phyloP scores from a whole-genome alignment of 2,888 invertebrate genomes.

The Drosophila falleni region DNA sequence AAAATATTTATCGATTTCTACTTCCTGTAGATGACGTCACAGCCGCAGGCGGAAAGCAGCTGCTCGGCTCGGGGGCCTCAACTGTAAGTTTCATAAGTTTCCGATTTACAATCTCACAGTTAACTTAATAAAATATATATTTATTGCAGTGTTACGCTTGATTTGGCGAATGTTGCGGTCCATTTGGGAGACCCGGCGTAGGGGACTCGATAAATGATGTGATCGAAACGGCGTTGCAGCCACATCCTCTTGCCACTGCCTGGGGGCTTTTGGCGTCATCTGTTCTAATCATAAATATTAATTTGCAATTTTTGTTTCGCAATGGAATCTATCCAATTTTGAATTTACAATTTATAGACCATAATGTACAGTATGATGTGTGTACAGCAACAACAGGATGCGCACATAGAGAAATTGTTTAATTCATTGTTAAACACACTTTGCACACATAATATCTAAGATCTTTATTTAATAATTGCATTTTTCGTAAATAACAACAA shows the following conservation, averaged over 20 bases:
- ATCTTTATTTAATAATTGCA: slow-evolving; percentile 61
- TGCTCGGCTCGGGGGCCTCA: slow-evolving; percentile 46
- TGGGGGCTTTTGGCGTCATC: slow-evolving; percentile 63
- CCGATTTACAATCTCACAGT: neutral
- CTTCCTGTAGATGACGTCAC: slow-evolving; percentile 73
- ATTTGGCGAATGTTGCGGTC: slow-evolving; percentile 26
- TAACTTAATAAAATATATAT: neutral
- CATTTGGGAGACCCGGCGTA: slow-evolving; percentile 26
- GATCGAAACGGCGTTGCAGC: slow-evolving; percentile 9
- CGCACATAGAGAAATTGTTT: slow-evolving; percentile 48
- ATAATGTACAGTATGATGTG: slow-evolving; percentile 72
- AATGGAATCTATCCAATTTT: slow-evolving; percentile 66
- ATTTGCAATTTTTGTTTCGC: slow-evolving; percentile 64
- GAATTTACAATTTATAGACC: slow-evolving; percentile 63
- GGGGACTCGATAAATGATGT: slow-evolving; percentile 5
- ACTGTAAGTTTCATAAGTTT: slow-evolving; percentile 45
- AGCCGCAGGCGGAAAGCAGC: slow-evolving; percentile 45
- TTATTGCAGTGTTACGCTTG: slow-evolving; percentile 44
- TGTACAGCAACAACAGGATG: slow-evolving; percentile 32
- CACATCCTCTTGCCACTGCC: slow-evolving; percentile 13
- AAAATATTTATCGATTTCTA: slow-evolving; percentile 29
- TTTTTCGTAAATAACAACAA: slow-evolving; percentile 60
- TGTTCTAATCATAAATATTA: slow-evolving; percentile 76
- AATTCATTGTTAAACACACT: slow-evolving; percentile 66
- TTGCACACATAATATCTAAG: slow-evolving; percentile 60